Conservation (phyloP, 2,888 invertebrate genomes). For the Falcaria lacertinaria region DNA sequence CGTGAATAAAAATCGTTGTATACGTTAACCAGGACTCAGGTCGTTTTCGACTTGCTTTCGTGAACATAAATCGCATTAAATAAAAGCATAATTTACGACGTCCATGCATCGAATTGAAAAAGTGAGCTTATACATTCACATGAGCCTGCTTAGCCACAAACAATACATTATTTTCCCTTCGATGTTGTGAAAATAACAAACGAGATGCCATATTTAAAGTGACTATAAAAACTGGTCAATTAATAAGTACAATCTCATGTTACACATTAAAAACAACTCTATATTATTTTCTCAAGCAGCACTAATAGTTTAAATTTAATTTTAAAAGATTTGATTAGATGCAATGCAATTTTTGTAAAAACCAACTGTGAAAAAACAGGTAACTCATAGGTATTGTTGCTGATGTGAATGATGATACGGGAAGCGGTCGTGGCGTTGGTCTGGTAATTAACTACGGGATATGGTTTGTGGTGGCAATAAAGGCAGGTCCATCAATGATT, state of each 20-base stretch:
- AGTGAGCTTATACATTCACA: slow-evolving; percentile 37
- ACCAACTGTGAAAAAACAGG: too few relatives aligned
- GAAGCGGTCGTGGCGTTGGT: slow-evolving; percentile 28
- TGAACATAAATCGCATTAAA: slow-evolving; percentile 72
- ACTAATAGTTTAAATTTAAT: too few relatives aligned
- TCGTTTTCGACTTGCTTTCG: slow-evolving; percentile 76
- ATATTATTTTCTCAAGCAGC: too few relatives aligned
- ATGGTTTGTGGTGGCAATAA: slow-evolving; percentile 62
- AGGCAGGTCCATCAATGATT: slow-evolving; percentile 71
- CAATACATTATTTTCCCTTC: slow-evolving; percentile 38
- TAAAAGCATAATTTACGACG: slow-evolving; percentile 67
- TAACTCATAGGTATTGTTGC: slow-evolving; percentile 24
- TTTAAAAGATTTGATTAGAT: too few relatives aligned
- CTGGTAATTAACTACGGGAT: slow-evolving; percentile 72
- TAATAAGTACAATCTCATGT: slow-evolving; percentile 20
- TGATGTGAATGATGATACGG: slow-evolving; percentile 31
- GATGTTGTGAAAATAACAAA: slow-evolving; percentile 21
- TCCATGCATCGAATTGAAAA: slow-evolving; percentile 56
- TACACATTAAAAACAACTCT: too few relatives aligned
- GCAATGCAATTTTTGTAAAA: slow-evolving; percentile 27
- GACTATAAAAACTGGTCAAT: slow-evolving; percentile 21
- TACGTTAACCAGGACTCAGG: slow-evolving; percentile 72
- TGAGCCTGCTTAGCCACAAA: slow-evolving; percentile 38
- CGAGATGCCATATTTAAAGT: slow-evolving; percentile 10
- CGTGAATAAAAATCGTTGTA: slow-evolving; percentile 70